These are phyloP conservation scores for Helicolenus hilgendorfi DNA, from an alignment of 2,797 vertebrate genomes.

Conservation along the genomic window DNA sequence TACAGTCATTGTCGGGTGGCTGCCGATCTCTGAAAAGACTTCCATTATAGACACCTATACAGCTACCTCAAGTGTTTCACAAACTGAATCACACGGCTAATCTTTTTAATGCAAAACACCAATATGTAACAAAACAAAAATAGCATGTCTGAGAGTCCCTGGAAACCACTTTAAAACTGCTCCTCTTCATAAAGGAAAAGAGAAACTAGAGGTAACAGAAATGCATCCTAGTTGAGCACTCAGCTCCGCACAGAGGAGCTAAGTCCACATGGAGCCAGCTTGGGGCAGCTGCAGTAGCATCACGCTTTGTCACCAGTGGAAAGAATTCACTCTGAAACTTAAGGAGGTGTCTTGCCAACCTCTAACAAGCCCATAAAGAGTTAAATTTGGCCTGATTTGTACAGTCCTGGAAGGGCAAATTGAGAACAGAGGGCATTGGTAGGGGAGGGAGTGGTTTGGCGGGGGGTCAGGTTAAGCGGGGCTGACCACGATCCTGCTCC, in stretches of 20 bases:
- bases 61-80: constrained; percentile 49
- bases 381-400: constrained; percentile 93
- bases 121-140: constrained; percentile 61
- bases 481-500: constrained; percentile 90
- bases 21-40: constrained; percentile 23
- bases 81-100: constrained; percentile 47
- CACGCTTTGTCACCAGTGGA: constrained; percentile 57
- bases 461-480: constrained; percentile 91
- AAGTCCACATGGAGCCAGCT: constrained; percentile 71
- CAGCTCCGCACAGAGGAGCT: constrained; percentile 70
- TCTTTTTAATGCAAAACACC: constrained; percentile 63
- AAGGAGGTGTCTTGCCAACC: constrained; percentile 75
- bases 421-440: constrained; percentile 86
- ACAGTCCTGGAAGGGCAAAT: constrained; percentile 90
- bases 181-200: constrained; percentile 28
- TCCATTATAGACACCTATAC: constrained; percentile 21
- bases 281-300: constrained; percentile 32
- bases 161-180: constrained; percentile 52
- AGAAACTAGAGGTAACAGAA: constrained; percentile 48
- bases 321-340: constrained; percentile 85
- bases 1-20: not conserved
- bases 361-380: constrained; percentile 92
- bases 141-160: constrained; percentile 14
- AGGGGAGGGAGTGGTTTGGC: constrained; percentile 54
- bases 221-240: constrained; percentile 62